Conservation (phyloP, 1,140 invertebrate genomes). For the Babylonia areolata region DNA sequence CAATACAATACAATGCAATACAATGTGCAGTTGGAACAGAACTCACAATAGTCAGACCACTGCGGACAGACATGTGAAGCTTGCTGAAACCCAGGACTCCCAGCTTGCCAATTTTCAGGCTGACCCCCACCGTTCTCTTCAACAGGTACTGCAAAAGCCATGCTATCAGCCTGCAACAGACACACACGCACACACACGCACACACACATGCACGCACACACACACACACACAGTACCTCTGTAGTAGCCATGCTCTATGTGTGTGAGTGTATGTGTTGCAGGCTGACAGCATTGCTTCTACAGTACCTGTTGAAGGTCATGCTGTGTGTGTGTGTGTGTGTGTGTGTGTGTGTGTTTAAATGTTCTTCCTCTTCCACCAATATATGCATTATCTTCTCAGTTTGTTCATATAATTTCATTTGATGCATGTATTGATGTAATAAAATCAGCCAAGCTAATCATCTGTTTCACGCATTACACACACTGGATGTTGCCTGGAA, state of each 20-base stretch:
- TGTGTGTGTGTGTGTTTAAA: too few species aligned
- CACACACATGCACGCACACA: background rate
- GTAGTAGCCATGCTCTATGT: too few species aligned
- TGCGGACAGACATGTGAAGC: slow-evolving; percentile 82
- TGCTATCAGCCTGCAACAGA: slow-evolving; percentile 80
- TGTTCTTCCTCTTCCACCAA: too few species aligned
- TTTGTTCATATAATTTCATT: too few species aligned
- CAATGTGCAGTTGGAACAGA: too few species aligned
- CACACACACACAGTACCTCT: background rate
- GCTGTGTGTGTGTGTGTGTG: too few species aligned
- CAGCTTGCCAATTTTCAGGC: slow-evolving; percentile 83
- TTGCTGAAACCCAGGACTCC: slow-evolving; percentile 82
- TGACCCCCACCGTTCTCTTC: slow-evolving; percentile 82
- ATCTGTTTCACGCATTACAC: too few species aligned
- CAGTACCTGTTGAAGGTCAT: slow-evolving; percentile 84
- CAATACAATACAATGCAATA: too few species aligned
- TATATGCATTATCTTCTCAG: too few species aligned
- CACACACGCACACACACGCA: slow-evolving; percentile 2
- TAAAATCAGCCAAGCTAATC: too few species aligned
- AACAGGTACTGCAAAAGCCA: slow-evolving; percentile 83
- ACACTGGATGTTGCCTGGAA: too few species aligned
- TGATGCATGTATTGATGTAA: too few species aligned
- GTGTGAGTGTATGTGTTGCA: slow-evolving; percentile 65
- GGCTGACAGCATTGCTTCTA: slow-evolving; percentile 82
- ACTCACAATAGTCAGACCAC: slow-evolving; percentile 84